Evolutionary conservation across 1,140 invertebrate genomes (phyloP).

Genomic region (Hydropsyche tenuis): DNA sequence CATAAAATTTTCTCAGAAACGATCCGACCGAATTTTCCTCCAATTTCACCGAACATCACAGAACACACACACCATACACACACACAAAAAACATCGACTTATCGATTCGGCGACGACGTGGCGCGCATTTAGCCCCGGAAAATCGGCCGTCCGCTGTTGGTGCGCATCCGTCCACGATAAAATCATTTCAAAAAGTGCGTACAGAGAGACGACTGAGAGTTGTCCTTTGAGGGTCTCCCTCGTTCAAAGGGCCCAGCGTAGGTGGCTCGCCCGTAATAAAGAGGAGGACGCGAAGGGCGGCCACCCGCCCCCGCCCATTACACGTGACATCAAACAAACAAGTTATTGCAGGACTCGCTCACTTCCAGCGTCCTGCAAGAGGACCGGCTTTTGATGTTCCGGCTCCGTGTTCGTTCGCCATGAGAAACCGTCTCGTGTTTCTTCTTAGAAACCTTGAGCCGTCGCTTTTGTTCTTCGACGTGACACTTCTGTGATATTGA

Average conservation of each 20-base stretch:
- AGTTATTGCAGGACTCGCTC: slow-evolving; percentile 48
- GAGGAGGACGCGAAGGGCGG: background rate
- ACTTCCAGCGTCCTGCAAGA: slow-evolving; percentile 31
- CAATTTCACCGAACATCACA: background rate
- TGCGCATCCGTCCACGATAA: slow-evolving; percentile 37
- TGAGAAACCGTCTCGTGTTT: slow-evolving; percentile 23
- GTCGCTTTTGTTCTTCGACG: background rate
- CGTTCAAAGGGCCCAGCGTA: slow-evolving; percentile 38
- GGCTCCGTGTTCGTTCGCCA: background rate
- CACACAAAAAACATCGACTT: background rate
- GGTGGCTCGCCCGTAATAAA: slow-evolving; percentile 28
- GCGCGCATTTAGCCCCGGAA: background rate
- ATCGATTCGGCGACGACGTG: background rate
- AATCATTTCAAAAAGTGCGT: slow-evolving; percentile 50
- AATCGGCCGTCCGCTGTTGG: background rate
- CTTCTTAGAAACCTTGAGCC: background rate
- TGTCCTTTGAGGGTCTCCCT: slow-evolving; percentile 45
- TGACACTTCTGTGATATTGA: slow-evolving; percentile 18
- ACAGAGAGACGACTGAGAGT: slow-evolving; percentile 42
- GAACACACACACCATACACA: background rate
- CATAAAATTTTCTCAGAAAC: too few relatives aligned
- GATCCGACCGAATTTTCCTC: too few relatives aligned
- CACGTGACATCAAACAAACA: slow-evolving; percentile 51
- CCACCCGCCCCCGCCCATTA: slow-evolving; percentile 23
- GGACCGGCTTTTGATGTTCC: slow-evolving; percentile 31